Conservation (phyloP, 2,797 vertebrate species). For the Squalus acanthias region DNA sequence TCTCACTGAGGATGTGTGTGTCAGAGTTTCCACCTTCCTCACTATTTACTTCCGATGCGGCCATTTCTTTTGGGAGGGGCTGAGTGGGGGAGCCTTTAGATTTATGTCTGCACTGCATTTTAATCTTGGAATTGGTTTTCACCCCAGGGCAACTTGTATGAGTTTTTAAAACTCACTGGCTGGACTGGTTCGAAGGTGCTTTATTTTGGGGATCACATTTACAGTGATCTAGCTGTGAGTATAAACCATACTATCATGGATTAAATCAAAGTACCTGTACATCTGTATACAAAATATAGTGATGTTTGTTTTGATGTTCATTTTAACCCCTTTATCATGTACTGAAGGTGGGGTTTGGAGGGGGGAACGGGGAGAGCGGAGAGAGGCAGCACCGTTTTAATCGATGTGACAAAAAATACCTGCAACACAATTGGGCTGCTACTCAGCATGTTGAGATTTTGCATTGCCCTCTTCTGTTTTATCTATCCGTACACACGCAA, state of each 20-base stretch:
- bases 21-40: background rate
- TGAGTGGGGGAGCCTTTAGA: too few species aligned
- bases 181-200: conserved; percentile 95
- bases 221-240: conserved; percentile 95
- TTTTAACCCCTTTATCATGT: background rate
- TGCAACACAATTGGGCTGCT: background rate
- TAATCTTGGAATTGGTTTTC: conserved; percentile 39
- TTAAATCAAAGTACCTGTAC: background rate
- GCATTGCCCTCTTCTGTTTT: background rate
- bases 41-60: background rate
- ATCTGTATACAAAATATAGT: background rate
- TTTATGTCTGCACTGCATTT: background rate
- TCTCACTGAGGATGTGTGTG: background rate
- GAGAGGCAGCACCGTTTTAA: background rate
- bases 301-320: background rate
- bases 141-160: conserved; percentile 87
- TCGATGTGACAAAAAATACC: background rate
- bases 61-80: background rate
- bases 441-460: background rate
- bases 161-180: conserved; percentile 94
- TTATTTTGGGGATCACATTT: conserved; percentile 98
- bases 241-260: background rate
- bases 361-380: background rate
- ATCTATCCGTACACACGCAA: background rate
- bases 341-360: background rate